phyloP scores from a whole-genome alignment of 30 jellyfish, hydroid and myxozoan genomes.

The Pelagia noctiluca region DNA sequence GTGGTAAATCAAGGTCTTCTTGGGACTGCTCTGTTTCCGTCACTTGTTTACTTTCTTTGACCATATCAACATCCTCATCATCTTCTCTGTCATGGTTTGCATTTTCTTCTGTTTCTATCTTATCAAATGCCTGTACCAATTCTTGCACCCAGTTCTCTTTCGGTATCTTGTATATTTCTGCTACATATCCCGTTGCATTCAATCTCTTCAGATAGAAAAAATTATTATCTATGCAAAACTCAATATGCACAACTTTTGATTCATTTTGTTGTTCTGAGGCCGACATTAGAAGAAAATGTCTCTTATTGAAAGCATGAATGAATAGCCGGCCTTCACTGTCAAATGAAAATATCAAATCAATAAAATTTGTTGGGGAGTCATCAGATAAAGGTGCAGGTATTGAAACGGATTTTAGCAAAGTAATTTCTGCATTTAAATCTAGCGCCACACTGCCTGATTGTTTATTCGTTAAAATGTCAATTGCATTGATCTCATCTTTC shows the following conservation, averaged over 20 bases:
- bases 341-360: slow-evolving; percentile 13
- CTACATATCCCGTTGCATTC: neutral
- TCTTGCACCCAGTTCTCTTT: slow-evolving; percentile 49
- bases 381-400: slow-evolving; percentile 1
- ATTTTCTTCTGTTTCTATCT: neutral
- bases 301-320: slow-evolving; percentile 5
- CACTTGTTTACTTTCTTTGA: neutral
- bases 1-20: neutral
- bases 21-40: neutral
- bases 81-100: slow-evolving; percentile 8
- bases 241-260: slow-evolving; percentile 9
- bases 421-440: neutral
- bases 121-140: slow-evolving; percentile 5
- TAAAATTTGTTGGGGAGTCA: neutral
- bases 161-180: slow-evolving; percentile 43
- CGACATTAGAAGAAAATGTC: slow-evolving; percentile 10
- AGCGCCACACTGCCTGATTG: neutral
- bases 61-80: slow-evolving; percentile 15
- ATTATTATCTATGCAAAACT: slow-evolving; percentile 21
- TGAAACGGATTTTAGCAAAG: slow-evolving; percentile 26
- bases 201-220: neutral
- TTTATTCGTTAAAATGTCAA: slow-evolving; percentile 8
- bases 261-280: slow-evolving; percentile 1
- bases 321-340: slow-evolving; percentile 15
- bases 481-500: slow-evolving; percentile 5